phyloP scores from a whole-genome alignment of 1,140 invertebrate species.

The Muscidifurax raptorellus region DNA sequence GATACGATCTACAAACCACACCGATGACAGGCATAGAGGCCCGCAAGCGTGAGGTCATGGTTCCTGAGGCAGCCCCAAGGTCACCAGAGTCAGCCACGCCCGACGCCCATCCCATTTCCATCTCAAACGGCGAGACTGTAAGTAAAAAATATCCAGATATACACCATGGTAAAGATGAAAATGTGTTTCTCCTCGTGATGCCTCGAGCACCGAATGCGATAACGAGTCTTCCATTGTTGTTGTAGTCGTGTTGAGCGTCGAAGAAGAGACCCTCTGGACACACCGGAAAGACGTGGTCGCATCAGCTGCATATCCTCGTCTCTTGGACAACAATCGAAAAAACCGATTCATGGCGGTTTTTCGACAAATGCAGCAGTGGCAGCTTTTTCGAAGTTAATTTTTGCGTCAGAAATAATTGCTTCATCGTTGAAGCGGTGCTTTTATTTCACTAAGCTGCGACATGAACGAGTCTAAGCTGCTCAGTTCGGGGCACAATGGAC shows the following conservation, averaged over 20 bases:
- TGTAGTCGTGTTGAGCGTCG: not conserved
- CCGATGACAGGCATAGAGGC: conserved; percentile 59
- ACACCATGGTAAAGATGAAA: conserved; percentile 57
- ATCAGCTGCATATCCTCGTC: not conserved
- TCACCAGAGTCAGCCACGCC: conserved; percentile 56
- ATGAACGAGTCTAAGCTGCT: conserved; percentile 67
- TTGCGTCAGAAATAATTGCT: not conserved
- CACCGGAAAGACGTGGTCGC: not conserved
- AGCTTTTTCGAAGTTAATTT: not conserved
- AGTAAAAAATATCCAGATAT: conserved; percentile 72
- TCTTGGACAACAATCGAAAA: not conserved
- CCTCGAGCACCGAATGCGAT: conserved; percentile 2
- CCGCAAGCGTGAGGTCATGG: conserved; percentile 51
- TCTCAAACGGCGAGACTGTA: conserved; percentile 73
- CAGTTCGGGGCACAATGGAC: conserved; percentile 61
- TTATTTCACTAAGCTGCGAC: conserved; percentile 62
- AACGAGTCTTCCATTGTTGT: not conserved
- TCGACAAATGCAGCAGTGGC: not conserved
- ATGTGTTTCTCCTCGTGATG: conserved; percentile 42
- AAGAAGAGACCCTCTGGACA: not conserved
- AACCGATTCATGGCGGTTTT: conserved; percentile 37
- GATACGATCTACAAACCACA: conserved; percentile 73
- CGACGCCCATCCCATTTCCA: conserved; percentile 60
- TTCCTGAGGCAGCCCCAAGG: conserved; percentile 51
- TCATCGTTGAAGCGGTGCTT: conserved; percentile 64